Percentiles rank a stretch among this genome's conserved stretches.
These are phyloP conservation scores for Scomber scombrus DNA, from an alignment of 2,113 vertebrate species.

Conservation along the genomic window DNA sequence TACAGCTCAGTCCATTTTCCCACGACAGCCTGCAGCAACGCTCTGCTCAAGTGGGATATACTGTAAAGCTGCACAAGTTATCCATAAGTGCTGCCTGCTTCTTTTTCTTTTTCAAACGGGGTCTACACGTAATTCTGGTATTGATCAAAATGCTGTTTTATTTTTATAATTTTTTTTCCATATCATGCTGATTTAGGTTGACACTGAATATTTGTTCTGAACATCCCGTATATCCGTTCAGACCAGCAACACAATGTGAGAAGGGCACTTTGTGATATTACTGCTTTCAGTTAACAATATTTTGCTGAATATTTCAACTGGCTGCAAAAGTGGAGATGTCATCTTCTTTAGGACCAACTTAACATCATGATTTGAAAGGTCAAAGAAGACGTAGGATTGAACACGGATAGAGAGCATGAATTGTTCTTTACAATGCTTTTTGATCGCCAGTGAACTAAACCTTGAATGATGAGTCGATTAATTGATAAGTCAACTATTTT, in stretches of 20 bases:
- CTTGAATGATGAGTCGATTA: too few species aligned
- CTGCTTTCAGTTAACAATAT: neutral
- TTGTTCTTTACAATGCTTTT: too few species aligned
- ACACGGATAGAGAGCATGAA: too few species aligned
- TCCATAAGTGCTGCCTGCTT: neutral
- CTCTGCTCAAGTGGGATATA: neutral
- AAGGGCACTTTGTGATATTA: neutral
- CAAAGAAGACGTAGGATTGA: neutral
- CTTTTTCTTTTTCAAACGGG: neutral
- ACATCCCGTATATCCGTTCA: neutral
- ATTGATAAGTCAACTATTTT: too few species aligned
- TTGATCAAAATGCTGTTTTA: too few species aligned
- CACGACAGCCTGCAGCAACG: slow-evolving; percentile 2
- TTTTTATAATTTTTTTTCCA: too few species aligned
- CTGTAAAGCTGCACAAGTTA: neutral
- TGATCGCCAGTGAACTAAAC: too few species aligned
- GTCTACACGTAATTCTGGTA: neutral
- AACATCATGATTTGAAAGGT: neutral
- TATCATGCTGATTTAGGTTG: neutral
- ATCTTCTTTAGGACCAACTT: neutral
- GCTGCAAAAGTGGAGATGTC: neutral
- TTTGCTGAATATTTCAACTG: neutral
- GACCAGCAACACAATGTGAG: neutral
- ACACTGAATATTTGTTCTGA: neutral
- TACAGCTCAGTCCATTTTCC: neutral